Base-by-base conservation (phyloP, 2,888 invertebrate genomes). In the Hololepta plana region DNA sequence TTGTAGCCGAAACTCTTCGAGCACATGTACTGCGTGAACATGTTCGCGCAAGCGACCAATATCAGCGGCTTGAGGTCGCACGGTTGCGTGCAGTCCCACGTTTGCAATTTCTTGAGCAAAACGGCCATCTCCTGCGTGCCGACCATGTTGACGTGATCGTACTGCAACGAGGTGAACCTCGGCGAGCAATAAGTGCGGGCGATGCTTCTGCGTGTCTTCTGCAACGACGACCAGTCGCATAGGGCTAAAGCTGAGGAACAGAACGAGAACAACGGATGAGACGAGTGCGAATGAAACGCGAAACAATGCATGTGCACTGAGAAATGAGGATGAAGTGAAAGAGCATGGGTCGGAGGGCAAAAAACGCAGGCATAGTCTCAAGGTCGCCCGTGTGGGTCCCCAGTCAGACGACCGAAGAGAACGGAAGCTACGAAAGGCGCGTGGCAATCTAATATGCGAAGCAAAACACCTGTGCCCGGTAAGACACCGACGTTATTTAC, bases 1-100 rank as follows among this genome's bases (percentile, higher is more conserved):
- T 69, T 61, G 28, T 73, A 67, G 20, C 70, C 66, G 41, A 82
- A 82, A 2, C 75, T 60, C 0, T 67, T 64, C n/a, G 74, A 76
- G 53, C 85, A 85, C 76, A 88, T 84, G 55, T 84, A 85, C 35
- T 75, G 67, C 3, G 68, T 65, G 51, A 88, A 87, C 69, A 87
- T 79, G 52, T 85, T 87, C 39, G 79, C 77, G 12, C 80, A 73
- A 1, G 79, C 67, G 8, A 66, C 60, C 49, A 81, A 67, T 3
- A 87, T 50, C 11, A 72, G 47, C 0, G 76, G 74, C 46, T 85
- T 84, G 14, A 82, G 42, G 29, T 73, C 60, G 35, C 67, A 55
- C 0, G 59, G 49, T 7, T 42, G 37, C 1, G 51, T 42, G 1
- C 59, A 55, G 15, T 62, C 54, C 6, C 34, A 23, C 24, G 50